Percentiles rank a stretch among this genome's conserved stretches.
Evolutionary conservation across 2,888 invertebrate genomes (phyloP).

Genomic region (Drosophila anomalata): DNA sequence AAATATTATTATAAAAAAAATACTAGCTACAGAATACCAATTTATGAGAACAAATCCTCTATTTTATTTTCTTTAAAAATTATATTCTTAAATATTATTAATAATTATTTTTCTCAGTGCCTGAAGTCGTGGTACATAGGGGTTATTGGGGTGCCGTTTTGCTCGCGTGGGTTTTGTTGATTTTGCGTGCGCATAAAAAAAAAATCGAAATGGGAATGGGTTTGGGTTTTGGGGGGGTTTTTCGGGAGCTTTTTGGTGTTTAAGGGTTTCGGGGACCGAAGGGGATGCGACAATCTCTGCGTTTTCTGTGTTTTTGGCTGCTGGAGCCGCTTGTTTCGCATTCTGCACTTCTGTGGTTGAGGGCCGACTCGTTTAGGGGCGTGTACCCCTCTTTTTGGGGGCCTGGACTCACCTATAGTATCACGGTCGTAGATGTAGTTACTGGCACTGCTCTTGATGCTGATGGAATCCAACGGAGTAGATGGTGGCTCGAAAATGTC

Average conservation of each 20-base stretch:
- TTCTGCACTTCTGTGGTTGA: slow-evolving; percentile 71
- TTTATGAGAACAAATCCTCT: background rate
- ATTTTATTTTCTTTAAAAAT: too few species aligned
- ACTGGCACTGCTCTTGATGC: slow-evolving; percentile 73
- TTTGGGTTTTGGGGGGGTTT: background rate
- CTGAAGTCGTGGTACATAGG: slow-evolving; percentile 11
- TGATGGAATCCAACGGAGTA: slow-evolving; percentile 67
- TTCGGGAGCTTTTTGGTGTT: background rate
- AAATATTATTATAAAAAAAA: too few species aligned
- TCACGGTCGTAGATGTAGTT: slow-evolving; percentile 68
- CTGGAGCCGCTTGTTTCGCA: slow-evolving; percentile 62
- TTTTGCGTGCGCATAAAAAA: slow-evolving; percentile 63
- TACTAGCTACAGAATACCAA: background rate
- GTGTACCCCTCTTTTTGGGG: slow-evolving; percentile 51
- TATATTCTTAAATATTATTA: too few species aligned
- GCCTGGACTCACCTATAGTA: slow-evolving; percentile 59
- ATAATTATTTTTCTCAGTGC: slow-evolving; percentile 4
- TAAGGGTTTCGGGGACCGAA: slow-evolving; percentile 1
- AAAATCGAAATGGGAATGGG: slow-evolving; percentile 36
- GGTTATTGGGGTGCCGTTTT: slow-evolving; percentile 41
- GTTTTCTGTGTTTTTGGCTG: slow-evolving; percentile 41
- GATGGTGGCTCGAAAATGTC: slow-evolving; percentile 64
- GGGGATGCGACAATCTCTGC: slow-evolving; percentile 39
- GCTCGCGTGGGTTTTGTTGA: slow-evolving; percentile 69
- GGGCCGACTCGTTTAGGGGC: slow-evolving; percentile 72